Evolutionary conservation across 2,797 vertebrate genomes (phyloP).

Genomic region (Carapus acus): DNA sequence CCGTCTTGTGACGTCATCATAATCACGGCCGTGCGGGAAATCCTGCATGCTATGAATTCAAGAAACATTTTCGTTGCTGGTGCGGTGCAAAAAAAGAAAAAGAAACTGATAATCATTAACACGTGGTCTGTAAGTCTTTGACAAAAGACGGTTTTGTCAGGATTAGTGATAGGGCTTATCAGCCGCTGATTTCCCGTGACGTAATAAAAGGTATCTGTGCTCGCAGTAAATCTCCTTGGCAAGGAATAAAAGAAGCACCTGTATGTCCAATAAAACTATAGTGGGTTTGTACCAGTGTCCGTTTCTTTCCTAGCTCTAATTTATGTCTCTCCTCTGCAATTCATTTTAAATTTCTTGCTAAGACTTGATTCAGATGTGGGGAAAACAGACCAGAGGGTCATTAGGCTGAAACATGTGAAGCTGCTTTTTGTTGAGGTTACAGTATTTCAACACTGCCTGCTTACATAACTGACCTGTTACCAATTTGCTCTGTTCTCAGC

Average conservation of each 20-base stretch:
- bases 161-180: slow-evolving; percentile 44
- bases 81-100: slow-evolving; percentile 40
- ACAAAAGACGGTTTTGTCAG: slow-evolving; percentile 48
- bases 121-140: slow-evolving; percentile 50
- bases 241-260: slow-evolving; percentile 69
- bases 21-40: slow-evolving; percentile 41
- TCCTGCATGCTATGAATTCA: slow-evolving; percentile 51
- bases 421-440: no score
- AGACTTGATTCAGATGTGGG: background rate
- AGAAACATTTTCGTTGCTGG: slow-evolving; percentile 29
- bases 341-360: background rate
- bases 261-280: slow-evolving; percentile 82
- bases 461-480: no score
- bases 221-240: slow-evolving; percentile 70
- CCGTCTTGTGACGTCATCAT: slow-evolving; percentile 45
- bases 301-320: slow-evolving; percentile 5
- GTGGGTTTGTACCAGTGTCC: slow-evolving; percentile 68
- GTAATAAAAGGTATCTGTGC: slow-evolving; percentile 65
- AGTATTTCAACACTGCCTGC: no score
- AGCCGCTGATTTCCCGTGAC: slow-evolving; percentile 57
- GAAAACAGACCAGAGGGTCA: background rate
- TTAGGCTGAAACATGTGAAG: no score
- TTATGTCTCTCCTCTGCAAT: background rate
- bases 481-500: no score
- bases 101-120: slow-evolving; percentile 46